Base-by-base conservation (phyloP, 2,888 invertebrate species). In the Amiota mariae region DNA sequence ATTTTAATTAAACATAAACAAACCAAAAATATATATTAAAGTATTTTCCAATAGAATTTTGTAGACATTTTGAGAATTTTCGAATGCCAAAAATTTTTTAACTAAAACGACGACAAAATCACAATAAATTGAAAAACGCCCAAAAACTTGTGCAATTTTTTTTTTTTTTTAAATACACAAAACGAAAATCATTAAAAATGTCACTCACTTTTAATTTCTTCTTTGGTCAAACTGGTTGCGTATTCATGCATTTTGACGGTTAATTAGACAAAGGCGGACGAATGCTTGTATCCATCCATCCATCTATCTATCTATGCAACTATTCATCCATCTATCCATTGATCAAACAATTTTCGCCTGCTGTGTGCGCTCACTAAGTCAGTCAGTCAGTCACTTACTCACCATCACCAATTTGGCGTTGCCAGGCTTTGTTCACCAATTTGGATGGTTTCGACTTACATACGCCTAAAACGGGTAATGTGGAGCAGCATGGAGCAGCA, bases 1-100 rank as follows among this genome's bases (percentile, higher is more conserved):
- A 36, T 36, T 36, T 36, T 36, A 36, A 36, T 36, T 36, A 51
- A 51, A 13, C 2, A 51, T n/a, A 51, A 51, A n/a, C 54, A 51
- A 51, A 51, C n/a, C 54, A 12, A 51, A 51, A 13, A 51, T 51
- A 51, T 51, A 13, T 8, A 51, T 51, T 51, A 51, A 51, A 11
- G 54, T 51, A 51, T 12, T n/a, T n/a, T 51, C 13, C 54, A 51
- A 13, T 51, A 12, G 54, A 12, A 36, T 51, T 66, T n/a, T 47
- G 48, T 48, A 66, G 48, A 66, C 48, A 66, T 66, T 66, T 66
- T n/a, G 48, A 47, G 18, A 18, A 66, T 48, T 66, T 59, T 59
- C 18, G 11, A 59, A 59, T 15, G 59, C 59, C 11, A 59, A 9
- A 59, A 59, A 15, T 59, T 2, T 18, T n/a, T 18, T 15, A 13